phyloP scores from a whole-genome alignment of 2,888 invertebrate species.

The Callyntrura sp. region DNA sequence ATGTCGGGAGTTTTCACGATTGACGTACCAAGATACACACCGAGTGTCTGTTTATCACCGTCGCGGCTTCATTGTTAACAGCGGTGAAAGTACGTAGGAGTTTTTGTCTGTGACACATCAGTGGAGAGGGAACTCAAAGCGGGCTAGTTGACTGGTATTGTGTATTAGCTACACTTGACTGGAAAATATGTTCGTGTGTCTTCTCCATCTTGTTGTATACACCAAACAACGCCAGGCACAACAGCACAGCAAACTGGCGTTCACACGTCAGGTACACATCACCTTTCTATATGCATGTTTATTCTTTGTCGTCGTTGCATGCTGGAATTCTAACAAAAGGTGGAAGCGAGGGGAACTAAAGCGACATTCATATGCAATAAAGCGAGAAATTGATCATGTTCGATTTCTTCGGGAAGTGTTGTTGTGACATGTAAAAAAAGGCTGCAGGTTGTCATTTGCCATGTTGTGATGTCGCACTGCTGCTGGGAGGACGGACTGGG shows the following conservation, averaged over 20 bases:
- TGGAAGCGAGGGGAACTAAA: conserved; percentile 73
- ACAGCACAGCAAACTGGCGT: conserved; percentile 25
- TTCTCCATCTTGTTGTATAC: conserved; percentile 34
- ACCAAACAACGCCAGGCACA: conserved; percentile 5
- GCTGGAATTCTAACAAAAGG: conserved; percentile 65
- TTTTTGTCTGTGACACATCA: conserved; percentile 1
- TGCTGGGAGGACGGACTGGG: conserved; percentile 5
- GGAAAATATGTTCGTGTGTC: conserved; percentile 49
- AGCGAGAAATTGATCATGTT: conserved; percentile 82
- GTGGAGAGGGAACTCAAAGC: conserved; percentile 5
- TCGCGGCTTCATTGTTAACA: conserved; percentile 63
- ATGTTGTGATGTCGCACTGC: conserved; percentile 34
- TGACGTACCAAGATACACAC: conserved; percentile 26
- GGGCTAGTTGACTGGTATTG: conserved; percentile 15
- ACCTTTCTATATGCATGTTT: conserved; percentile 59
- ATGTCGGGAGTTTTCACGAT: neutral
- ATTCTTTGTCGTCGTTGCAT: conserved; percentile 65
- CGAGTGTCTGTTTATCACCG: conserved; percentile 53
- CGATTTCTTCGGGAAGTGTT: conserved; percentile 76
- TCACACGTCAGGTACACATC: conserved; percentile 52
- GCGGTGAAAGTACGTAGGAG: conserved; percentile 60
- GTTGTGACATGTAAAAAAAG: conserved; percentile 74
- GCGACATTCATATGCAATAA: conserved; percentile 82
- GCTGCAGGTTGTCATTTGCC: conserved; percentile 58
- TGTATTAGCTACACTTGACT: conserved; percentile 29